Percentiles rank a stretch among this genome's conserved stretches.
Conservation (phyloP, 2,113 vertebrate species). For the Raja brachyura region DNA sequence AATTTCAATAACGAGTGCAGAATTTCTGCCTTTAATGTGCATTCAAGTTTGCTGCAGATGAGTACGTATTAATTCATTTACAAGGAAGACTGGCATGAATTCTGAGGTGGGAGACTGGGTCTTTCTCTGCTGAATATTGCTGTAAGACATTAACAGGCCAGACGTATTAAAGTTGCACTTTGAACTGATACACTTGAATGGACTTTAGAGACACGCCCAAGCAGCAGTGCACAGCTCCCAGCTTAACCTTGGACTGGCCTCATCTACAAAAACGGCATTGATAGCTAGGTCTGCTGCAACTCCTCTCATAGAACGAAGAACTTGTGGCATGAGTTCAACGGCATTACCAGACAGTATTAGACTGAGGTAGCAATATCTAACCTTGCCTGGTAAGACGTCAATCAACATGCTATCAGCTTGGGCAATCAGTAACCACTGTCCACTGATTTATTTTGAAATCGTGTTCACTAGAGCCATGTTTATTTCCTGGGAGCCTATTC, state of each 20-base stretch:
- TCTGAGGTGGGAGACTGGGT: not conserved
- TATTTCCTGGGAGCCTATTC: not conserved
- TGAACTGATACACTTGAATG: not conserved
- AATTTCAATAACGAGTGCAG: not conserved
- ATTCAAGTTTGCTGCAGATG: not conserved
- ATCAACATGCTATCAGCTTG: constrained; percentile 64
- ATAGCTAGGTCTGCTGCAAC: not conserved
- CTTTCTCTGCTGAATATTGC: constrained; percentile 22
- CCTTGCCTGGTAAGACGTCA: constrained; percentile 96
- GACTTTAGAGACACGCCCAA: not conserved
- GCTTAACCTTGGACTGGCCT: not conserved
- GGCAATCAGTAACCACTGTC: constrained; percentile 49
- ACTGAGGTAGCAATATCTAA: constrained; percentile 86
- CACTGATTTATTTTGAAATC: constrained; percentile 38
- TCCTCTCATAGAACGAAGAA: constrained; percentile 46
- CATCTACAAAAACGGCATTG: not conserved
- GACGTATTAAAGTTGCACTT: constrained; percentile 29
- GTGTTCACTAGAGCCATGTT: not conserved
- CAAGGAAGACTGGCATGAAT: not conserved
- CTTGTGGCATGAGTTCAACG: constrained; percentile 71
- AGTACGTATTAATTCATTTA: not conserved
- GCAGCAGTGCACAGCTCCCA: not conserved
- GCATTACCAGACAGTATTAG: constrained; percentile 99
- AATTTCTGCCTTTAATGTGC: not conserved
- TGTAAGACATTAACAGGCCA: constrained; percentile 37